Evolutionary conservation across 2,113 vertebrate species (phyloP).

Genomic region (Oplegnathus fasciatus): DNA sequence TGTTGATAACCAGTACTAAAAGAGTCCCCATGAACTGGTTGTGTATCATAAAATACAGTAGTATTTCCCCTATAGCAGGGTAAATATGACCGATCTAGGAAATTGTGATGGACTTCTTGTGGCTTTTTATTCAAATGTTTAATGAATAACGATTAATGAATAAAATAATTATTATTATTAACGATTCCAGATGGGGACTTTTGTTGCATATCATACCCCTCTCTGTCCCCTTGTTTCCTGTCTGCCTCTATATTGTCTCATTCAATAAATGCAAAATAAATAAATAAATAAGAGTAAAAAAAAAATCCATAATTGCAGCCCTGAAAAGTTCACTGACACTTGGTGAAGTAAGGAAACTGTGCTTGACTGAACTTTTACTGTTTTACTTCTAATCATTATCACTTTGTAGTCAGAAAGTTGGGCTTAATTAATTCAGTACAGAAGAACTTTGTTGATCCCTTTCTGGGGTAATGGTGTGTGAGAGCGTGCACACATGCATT

Average conservation of each 20-base stretch:
- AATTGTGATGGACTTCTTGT: too few species aligned
- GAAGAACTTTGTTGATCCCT: neutral
- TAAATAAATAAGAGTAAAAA: too few species aligned
- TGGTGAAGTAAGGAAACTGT: neutral
- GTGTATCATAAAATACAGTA: neutral
- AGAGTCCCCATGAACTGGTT: neutral
- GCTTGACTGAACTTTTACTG: neutral
- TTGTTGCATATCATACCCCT: neutral
- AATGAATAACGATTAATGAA: too few species aligned
- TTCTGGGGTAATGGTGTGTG: neutral
- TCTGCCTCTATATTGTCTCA: neutral
- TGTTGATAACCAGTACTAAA: neutral
- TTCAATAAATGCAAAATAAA: neutral
- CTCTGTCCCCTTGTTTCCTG: neutral
- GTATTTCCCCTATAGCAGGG: neutral
- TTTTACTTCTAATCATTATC: neutral
- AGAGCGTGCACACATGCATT: neutral
- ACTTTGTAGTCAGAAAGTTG: neutral
- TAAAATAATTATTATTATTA: too few species aligned
- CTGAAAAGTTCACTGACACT: neutral
- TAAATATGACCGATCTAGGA: too few species aligned
- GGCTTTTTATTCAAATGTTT: too few species aligned
- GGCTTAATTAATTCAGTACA: neutral
- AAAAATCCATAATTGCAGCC: neutral
- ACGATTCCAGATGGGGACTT: too few species aligned